Evolutionary conservation across 2,797 vertebrate species (phyloP).

Genomic region (Sebastes baramenuke): DNA sequence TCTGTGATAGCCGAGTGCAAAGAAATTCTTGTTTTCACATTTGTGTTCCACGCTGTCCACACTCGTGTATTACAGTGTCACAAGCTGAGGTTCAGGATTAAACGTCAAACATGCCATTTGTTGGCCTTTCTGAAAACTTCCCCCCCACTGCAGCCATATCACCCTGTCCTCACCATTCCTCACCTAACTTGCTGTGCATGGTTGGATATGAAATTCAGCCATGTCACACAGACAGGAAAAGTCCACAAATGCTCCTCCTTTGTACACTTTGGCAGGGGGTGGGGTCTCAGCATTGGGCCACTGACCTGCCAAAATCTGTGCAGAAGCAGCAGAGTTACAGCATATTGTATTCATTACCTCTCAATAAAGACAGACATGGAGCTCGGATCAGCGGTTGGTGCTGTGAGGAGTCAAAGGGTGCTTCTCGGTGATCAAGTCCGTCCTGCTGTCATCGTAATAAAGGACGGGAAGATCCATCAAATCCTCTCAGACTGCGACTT

Average conservation of each 20-base stretch:
- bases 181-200: background rate
- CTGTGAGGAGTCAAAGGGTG: constrained; percentile 82
- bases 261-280: background rate
- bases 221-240: background rate
- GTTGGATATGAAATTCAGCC: background rate
- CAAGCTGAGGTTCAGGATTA: background rate
- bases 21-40: background rate
- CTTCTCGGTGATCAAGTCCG: constrained; percentile 69
- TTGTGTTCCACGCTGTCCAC: background rate
- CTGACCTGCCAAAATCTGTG: background rate
- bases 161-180: background rate
- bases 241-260: constrained; percentile 47
- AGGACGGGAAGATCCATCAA: constrained; percentile 79
- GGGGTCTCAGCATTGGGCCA: constrained; percentile 20
- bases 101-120: background rate
- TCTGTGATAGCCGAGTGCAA: background rate
- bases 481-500: constrained; percentile 65
- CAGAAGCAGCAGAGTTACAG: background rate
- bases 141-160: background rate
- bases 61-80: background rate
- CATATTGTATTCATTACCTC: background rate
- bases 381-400: constrained; percentile 72
- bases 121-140: background rate
- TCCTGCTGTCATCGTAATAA: constrained; percentile 81
- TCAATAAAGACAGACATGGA: constrained; percentile 65